Base-by-base conservation (phyloP, 2,797 vertebrate genomes). In the Saguinus oedipus region DNA sequence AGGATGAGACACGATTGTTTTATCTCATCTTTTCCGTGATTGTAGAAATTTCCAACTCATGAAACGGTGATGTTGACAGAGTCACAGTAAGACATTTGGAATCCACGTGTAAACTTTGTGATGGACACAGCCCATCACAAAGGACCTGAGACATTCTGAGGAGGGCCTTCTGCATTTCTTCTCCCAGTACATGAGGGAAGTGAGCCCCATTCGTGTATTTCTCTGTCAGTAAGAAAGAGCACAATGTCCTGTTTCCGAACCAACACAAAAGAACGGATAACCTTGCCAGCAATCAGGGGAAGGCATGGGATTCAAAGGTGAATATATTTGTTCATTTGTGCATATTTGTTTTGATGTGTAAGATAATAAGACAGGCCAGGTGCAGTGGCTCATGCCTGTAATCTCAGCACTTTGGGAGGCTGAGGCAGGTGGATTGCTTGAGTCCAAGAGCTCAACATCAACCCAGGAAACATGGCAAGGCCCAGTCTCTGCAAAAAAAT, bases 11-110 rank as follows among this genome's bases (percentile, higher is more conserved):
- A 93, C 92, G 9, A 84, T 30, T n/a, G 55, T 80, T 94, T 91
- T 88, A 50, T 33, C 64, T 96, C 64, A 64, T 80, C 76, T 92
- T 93, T 93, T 96, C 96, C 53, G 9, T 42, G 83, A 90, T 74
- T 42, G 6, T 24, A 76, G 59, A 79, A 36, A 27, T 92, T 92
- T 94, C 55, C 50, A 50, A 70, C 59, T 93, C 85, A 88, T 2
- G 10, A 79, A 97, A 95, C 24, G 70, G 68, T 95, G 90, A n/a
- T 78, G n/a, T 93, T 94, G 90, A 89, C 59, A 86, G 89, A 82
- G 27, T 46, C 92, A 74, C 75, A 93, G 24, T 53, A 61, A 96
- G 55, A 90, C 12, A n/a, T 5, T 64, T 95, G 74, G 42, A 83
- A 94, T 89, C 27, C 27, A 0, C 24, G 7, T 48, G n/a, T n/a